Evolutionary conservation across 2,888 invertebrate species (phyloP), one percentile per base, ranked within the genome.

Genomic region (Cetonia aurata): DNA sequence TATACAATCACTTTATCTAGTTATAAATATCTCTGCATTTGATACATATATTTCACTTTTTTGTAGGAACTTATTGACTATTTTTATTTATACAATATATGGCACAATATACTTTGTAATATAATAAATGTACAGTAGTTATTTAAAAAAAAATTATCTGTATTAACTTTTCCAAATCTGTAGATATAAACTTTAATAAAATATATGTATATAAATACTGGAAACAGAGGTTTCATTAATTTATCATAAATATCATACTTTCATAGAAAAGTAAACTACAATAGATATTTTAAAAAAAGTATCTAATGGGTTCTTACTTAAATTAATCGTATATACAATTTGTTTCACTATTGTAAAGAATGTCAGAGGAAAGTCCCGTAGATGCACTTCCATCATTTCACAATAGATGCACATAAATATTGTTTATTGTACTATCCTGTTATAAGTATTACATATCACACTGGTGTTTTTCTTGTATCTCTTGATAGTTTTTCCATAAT

Each of bases 401-500:
- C 48, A 50, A 48, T 17, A 25, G 25, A 25, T 25, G 19, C 48
- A 62, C 19, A 46, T 42, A 33, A 48, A 48, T 48, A 48, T 33
- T 19, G 8, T 44, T 67, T 56, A 66, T 66, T 66, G 62, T 62
- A 62, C 46, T 62, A 33, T 48, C 31, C 48, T n/a, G 3, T 13
- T 31, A 48, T 15, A 48, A 62, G 12, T 10, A 31, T 48, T 48
- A n/a, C n/a, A 46, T 31, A 62, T 62, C 89, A 95, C 88, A 95
- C 95, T 86, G 91, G 93, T 82, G 93, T 94, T 78, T 94, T 89
- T 73, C 92, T 92, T 73, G 92, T 89, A 83, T 95, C 94, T 55
- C 95, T 95, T 33, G 93, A 93, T 85, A 95, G 87, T 86, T 90
- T 89, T 84, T 94, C 92, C 77, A 95, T 89, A 78, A 95, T 81